Percentiles rank a stretch among this genome's conserved stretches.
These are phyloP conservation scores for Rhamphomyia laevipes DNA, from an alignment of 2,888 invertebrate species.

Conservation along the genomic window DNA sequence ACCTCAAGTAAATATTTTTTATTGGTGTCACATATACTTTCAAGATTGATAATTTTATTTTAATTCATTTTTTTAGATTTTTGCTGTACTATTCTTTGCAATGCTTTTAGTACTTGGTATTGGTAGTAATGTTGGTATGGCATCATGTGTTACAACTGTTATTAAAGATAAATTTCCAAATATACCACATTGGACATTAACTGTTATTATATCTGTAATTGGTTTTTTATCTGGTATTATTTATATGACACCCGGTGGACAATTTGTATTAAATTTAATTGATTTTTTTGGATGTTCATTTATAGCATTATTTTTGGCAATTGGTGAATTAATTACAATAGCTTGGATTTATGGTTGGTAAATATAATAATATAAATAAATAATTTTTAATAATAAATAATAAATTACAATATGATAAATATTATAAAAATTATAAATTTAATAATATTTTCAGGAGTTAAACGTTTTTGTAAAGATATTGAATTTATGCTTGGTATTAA, in stretches of 20 bases:
- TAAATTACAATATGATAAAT: neutral
- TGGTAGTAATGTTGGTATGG: conserved; percentile 38
- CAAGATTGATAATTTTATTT: neutral
- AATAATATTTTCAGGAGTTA: conserved; percentile 41
- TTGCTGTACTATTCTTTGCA: conserved; percentile 44
- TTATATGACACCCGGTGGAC: conserved; percentile 59
- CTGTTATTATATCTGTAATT: conserved; percentile 34
- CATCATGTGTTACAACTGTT: conserved; percentile 38
- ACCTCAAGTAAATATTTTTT: conserved; percentile 38
- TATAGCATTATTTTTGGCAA: conserved; percentile 54
- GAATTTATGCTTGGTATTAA: conserved; percentile 67
- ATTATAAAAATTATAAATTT: neutral
- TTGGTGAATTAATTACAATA: conserved; percentile 54
- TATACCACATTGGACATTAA: conserved; percentile 41
- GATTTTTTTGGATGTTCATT: conserved; percentile 67
- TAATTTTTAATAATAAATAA: neutral
- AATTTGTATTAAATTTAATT: conserved; percentile 57
- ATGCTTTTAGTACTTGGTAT: conserved; percentile 42
- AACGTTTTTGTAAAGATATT: conserved; percentile 56
- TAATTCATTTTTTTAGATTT: conserved; percentile 27
- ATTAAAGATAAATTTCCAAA: conserved; percentile 39
- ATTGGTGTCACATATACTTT: too few relatives aligned
- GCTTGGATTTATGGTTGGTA: conserved; percentile 61
- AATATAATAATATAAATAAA: neutral
- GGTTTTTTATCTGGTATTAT: conserved; percentile 48